Evolutionary conservation across 2,888 invertebrate genomes (phyloP).

Genomic region (Sarcophaga rosellei): DNA sequence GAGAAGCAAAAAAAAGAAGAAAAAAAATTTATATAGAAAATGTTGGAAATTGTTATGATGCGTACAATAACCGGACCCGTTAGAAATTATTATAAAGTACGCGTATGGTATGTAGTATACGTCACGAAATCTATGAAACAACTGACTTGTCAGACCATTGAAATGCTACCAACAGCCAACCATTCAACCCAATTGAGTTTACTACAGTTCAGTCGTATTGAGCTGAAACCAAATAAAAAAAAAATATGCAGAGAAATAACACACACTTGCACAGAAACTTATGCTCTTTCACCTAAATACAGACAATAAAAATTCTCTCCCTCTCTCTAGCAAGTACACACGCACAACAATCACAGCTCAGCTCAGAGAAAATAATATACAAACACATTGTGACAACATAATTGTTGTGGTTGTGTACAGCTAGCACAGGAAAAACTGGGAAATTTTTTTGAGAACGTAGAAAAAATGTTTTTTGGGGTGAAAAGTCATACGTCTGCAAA

Average conservation of each 20-base stretch:
- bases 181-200: conserved; percentile 58
- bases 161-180: conserved; percentile 61
- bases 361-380: conserved; percentile 17
- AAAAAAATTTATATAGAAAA: neutral
- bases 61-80: conserved; percentile 47
- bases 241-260: conserved; percentile 16
- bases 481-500: conserved; percentile 35
- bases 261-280: neutral
- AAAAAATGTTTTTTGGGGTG: neutral
- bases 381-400: neutral
- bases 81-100: neutral
- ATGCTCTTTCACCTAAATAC: neutral
- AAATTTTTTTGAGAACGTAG: conserved; percentile 13
- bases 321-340: neutral
- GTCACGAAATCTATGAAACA: conserved; percentile 62
- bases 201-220: conserved; percentile 43
- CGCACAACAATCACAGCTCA: neutral
- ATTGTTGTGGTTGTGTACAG: conserved; percentile 18
- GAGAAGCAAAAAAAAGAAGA: neutral
- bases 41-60: conserved; percentile 17
- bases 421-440: conserved; percentile 53
- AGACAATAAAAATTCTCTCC: neutral
- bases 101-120: conserved; percentile 58
- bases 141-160: conserved; percentile 64
- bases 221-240: conserved; percentile 38